Evolutionary conservation across 2,797 vertebrate species (phyloP).

Genomic region (Notamacropus eugenii): DNA sequence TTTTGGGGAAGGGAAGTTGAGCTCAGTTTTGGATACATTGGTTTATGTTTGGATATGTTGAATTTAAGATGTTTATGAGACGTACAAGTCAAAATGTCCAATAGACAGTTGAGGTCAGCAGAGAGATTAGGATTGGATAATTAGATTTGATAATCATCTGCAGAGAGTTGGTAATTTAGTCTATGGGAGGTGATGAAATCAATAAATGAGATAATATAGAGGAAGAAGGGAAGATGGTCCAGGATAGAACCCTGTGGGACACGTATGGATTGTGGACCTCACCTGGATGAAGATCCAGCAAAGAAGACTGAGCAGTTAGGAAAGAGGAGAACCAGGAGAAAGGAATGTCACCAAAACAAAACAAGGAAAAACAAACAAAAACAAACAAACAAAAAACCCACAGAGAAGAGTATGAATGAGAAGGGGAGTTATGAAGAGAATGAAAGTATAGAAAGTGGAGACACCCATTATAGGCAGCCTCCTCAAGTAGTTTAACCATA

Average conservation of each 20-base stretch:
- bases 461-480: not conserved
- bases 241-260: not conserved
- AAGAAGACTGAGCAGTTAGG: not conserved
- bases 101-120: not conserved
- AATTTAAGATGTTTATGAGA: not conserved
- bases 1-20: not conserved
- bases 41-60: not conserved
- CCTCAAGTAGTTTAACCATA: not conserved
- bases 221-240: not conserved
- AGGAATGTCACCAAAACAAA: not conserved
- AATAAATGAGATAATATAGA: not conserved
- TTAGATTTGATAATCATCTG: not conserved
- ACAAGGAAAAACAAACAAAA: not conserved
- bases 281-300: not conserved
- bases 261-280: not conserved
- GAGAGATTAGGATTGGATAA: not conserved
- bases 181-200: not conserved
- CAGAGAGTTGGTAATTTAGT: not conserved
- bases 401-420: not conserved
- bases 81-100: not conserved
- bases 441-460: not conserved
- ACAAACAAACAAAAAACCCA: not conserved
- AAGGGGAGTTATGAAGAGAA: not conserved
- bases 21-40: not conserved
- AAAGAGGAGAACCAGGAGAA: not conserved